Evolutionary conservation across 2,113 vertebrate genomes (phyloP), one percentile per base, ranked within the genome.

Genomic region (Oncorhynchus gorbuscha): DNA sequence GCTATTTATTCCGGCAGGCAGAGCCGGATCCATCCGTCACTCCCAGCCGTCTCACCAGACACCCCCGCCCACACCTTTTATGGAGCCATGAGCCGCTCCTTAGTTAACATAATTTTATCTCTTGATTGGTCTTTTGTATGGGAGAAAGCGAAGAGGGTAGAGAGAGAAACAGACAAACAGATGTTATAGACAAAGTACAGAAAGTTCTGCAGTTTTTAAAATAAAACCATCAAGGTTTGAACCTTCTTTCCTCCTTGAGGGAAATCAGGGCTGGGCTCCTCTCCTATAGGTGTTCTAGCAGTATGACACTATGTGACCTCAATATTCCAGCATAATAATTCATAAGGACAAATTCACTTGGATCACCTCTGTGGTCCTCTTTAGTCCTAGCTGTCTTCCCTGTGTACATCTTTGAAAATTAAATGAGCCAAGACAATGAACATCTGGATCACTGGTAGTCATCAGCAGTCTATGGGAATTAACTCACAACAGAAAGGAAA

Each of bases 1-100:
- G 83, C 87, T 85, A 89, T 92, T 92, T 90, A 88, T 92, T 86
- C 83, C 58, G 13, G 35, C 81, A 72, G 83, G 84, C 72, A n/a
- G 78, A 58, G 62, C 78, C 3, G 69, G 69, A 39, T 72, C 80
- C 48, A 89, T 91, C 82, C 39, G 73, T 92, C 89, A 88, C 78
- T 72, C 77, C 71, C 45, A 68, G 66, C 78, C 16, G 64, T 72
- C 75, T 72, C 30, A 32, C 11, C 74, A 39, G 75, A 77, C 73
- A 77, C 28, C 22, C 32, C 16, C 61, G 71, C 71, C 77, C 79
- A 72, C 28, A 5, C 72, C 77, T 75, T 83, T 83, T 81, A 76
- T 68, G 72, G 70, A 80, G 71, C 75, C 71, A 51, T 9, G 5
- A 81, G 69, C 72, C 48, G 81, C 72, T 87, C 24, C 78, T 79